These are phyloP conservation scores for Drosophila biarmipes DNA, from an alignment of 1,140 invertebrate species.

Conservation along the genomic window DNA sequence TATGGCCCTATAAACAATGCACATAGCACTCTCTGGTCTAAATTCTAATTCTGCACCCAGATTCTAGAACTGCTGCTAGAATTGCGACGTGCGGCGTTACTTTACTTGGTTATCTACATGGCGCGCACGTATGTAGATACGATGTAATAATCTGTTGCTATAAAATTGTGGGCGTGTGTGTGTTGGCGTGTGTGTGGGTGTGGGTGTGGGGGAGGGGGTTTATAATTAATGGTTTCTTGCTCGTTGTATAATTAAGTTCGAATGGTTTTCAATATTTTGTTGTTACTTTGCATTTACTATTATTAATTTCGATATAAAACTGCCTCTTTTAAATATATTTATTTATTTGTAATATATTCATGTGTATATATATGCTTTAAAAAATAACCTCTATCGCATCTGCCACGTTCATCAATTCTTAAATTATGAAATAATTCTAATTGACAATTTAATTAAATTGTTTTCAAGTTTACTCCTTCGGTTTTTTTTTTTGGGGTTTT, in stretches of 20 bases:
- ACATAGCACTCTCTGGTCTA: slow-evolving; percentile 78
- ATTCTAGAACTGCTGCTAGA: slow-evolving; percentile 21
- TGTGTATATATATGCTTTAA: slow-evolving; percentile 75
- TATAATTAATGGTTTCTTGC: slow-evolving; percentile 70
- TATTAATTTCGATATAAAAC: slow-evolving; percentile 82
- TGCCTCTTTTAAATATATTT: slow-evolving; percentile 67
- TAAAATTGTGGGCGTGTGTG: slow-evolving; percentile 61
- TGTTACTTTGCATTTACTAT: slow-evolving; percentile 68
- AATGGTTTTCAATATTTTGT: slow-evolving; percentile 82
- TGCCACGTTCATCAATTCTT: slow-evolving; percentile 66
- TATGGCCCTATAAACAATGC: slow-evolving; percentile 81
- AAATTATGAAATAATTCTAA: slow-evolving; percentile 82
- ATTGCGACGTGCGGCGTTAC: slow-evolving; percentile 48
- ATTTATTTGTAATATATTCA: slow-evolving; percentile 58
- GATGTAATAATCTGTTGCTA: slow-evolving; percentile 60
- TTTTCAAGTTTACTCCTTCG: slow-evolving; percentile 53
- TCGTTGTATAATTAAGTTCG: slow-evolving; percentile 84
- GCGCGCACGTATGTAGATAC: slow-evolving; percentile 52
- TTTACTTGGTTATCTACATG: slow-evolving; percentile 38
- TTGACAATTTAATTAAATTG: slow-evolving; percentile 83
- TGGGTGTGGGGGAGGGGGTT: slow-evolving; percentile 28
- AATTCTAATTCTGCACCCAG: slow-evolving; percentile 69
- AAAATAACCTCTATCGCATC: slow-evolving; percentile 77
- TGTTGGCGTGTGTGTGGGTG: slow-evolving; percentile 28
- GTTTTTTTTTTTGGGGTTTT: slow-evolving; percentile 8